Conservation (phyloP, 2,113 vertebrate genomes). For the Lagenorhynchus albirostris region DNA sequence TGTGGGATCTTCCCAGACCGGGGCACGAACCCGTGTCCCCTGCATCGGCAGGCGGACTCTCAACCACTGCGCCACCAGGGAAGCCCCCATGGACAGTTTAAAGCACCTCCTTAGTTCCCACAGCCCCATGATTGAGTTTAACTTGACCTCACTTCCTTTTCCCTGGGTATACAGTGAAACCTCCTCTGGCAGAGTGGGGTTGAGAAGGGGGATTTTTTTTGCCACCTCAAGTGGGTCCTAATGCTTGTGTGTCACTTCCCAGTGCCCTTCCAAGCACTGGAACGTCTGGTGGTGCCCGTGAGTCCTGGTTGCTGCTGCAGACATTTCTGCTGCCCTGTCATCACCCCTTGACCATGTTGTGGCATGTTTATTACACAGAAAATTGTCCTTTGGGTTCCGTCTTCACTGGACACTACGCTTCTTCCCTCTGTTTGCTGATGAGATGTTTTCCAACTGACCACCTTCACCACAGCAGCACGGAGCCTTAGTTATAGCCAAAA, state of each 20-base stretch:
- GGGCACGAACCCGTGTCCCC: too few relatives aligned
- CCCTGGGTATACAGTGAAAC: not conserved
- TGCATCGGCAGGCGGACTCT: too few relatives aligned
- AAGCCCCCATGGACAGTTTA: not conserved
- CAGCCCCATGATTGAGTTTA: not conserved
- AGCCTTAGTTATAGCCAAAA: not conserved
- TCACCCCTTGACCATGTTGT: rapidly evolving
- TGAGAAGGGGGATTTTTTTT: not conserved
- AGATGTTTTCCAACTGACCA: not conserved
- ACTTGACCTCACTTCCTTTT: not conserved
- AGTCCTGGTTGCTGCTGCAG: not conserved
- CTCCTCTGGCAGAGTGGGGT: not conserved
- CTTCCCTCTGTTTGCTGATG: not conserved
- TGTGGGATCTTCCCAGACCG: rapidly evolving
- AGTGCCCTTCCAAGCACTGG: not conserved
- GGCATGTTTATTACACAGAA: not conserved
- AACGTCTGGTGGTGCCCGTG: not conserved
- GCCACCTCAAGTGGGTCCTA: not conserved
- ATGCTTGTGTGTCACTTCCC: not conserved
- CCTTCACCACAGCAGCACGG: rapidly evolving
- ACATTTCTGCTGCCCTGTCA: not conserved
- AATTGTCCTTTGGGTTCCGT: not conserved
- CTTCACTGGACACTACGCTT: rapidly evolving
- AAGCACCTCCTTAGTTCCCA: not conserved
- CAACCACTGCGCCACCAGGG: too few relatives aligned